Percentiles rank a stretch among this genome's conserved stretches.
Conservation (phyloP, 2,113 vertebrate species). For the Choloepus hoffmanni region DNA sequence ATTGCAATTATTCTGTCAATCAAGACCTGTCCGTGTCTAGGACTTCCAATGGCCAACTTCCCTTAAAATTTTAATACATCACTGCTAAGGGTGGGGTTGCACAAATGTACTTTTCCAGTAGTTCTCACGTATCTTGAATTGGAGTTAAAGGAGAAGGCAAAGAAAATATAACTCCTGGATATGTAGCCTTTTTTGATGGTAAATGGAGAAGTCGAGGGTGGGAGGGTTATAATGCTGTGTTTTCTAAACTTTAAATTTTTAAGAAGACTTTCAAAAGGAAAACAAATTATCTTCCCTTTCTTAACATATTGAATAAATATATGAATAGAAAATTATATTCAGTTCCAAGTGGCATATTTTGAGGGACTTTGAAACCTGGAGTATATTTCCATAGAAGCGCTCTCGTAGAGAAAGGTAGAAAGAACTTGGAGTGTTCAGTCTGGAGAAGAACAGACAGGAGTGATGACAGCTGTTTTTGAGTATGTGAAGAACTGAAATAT, state of each 20-base stretch:
- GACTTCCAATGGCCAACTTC: neutral
- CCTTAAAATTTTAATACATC: neutral
- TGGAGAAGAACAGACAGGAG: neutral
- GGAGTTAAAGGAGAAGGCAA: neutral
- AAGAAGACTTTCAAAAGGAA: neutral
- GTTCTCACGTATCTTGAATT: conserved; percentile 13
- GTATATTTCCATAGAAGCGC: neutral
- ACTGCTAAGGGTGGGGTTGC: neutral
- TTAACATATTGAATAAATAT: neutral
- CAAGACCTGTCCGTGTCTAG: neutral
- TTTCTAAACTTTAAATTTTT: conserved; percentile 20
- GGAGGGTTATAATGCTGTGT: neutral
- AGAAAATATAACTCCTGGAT: neutral
- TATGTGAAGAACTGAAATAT: neutral
- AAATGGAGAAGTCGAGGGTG: too few relatives aligned
- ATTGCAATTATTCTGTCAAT: neutral
- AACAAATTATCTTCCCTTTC: neutral
- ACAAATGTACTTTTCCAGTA: neutral
- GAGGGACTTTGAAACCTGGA: neutral
- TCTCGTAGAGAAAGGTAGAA: neutral
- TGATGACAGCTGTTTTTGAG: neutral
- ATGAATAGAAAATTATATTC: neutral
- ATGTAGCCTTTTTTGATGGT: neutral
- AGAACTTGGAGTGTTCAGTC: neutral
- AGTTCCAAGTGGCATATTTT: neutral